phyloP scores from a whole-genome alignment of 2,888 invertebrate genomes.

The Ornithoptera alexandrae region DNA sequence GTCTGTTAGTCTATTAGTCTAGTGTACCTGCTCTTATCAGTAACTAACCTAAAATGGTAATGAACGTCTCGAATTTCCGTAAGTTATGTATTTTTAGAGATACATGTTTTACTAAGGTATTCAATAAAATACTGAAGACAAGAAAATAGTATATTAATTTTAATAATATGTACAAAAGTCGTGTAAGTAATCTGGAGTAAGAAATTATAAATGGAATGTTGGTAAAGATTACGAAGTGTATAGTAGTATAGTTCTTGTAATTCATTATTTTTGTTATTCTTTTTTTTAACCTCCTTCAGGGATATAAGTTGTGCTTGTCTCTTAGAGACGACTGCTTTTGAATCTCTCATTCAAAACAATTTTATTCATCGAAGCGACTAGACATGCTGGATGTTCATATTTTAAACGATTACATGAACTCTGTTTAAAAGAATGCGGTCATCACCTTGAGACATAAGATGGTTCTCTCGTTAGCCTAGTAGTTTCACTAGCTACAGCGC shows the following conservation, averaged over 20 bases:
- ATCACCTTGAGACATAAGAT: no score
- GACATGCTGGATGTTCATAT: no score
- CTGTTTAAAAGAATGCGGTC: no score
- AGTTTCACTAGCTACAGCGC: no score
- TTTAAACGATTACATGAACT: no score
- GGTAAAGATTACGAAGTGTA: conserved; percentile 10
- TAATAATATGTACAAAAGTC: conserved; percentile 41
- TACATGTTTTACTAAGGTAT: conserved; percentile 43
- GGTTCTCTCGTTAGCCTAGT: no score
- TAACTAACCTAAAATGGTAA: conserved; percentile 39
- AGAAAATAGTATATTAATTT: conserved; percentile 40
- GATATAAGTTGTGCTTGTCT: conserved; percentile 23
- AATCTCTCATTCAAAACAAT: conserved; percentile 23
- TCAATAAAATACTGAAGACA: conserved; percentile 41
- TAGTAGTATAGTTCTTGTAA: conserved; percentile 1
- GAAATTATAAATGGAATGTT: conserved; percentile 27
- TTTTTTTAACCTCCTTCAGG: neutral
- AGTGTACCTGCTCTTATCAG: conserved; percentile 28
- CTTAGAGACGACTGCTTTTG: conserved; percentile 5
- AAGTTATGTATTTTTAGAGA: conserved; percentile 56
- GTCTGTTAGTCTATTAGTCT: conserved; percentile 28
- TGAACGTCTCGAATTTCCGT: conserved; percentile 59
- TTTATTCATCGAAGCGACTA: conserved; percentile 16
- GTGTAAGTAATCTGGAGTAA: conserved; percentile 19
- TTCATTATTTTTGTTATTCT: neutral